Base-by-base conservation (phyloP, 2,888 invertebrate genomes). In the Ichneumoninae sp. region DNA sequence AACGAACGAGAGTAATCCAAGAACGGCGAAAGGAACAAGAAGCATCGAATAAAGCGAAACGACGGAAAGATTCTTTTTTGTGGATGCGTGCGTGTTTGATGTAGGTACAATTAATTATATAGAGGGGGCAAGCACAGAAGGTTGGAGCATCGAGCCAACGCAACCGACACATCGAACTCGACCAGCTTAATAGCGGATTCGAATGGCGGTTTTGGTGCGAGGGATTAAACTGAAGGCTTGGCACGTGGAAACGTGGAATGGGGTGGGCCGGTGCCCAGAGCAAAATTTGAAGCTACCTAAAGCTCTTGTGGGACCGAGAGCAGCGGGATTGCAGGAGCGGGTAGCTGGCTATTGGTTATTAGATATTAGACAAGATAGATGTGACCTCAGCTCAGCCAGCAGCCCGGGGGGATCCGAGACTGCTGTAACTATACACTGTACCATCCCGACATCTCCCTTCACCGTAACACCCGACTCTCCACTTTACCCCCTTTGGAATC, bases 291-390 rank as follows among this genome's bases (percentile, higher is more conserved):
- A 62, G 57, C 74, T 30, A 30, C 60, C n/a, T n/a, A 62, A 74
- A 62, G 60, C 74, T 74, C 74, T 74, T 74, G 62, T 47, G 74
- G 44, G 60, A 26, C 74, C 60, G 44, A n/a, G 26, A 47, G 60
- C 22, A 47, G 26, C n/a, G 30, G 72, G 10, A 57, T 10, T 44
- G 30, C n/a, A n/a, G 44, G 44, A 30, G 44, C 26, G 44, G 60
- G 57, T 57, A 22, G 72, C 57, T 57, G 60, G 62, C 75, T 80
- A 84, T 84, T 77, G 84, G 84, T 80, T 84, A 84, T 84, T 84
- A 80, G 80, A 84, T 84, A 84, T 84, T 80, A 80, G 69, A 76
- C 76, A 80, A 77, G 83, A 84, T 84, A 84, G 76, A 84, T 80
- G 76, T 65, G 66, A 71, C 65, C 74, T 65, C 80, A 44, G 50